Evolutionary conservation across 2,113 vertebrate species (phyloP).

Genomic region (Elephantulus edwardii): DNA sequence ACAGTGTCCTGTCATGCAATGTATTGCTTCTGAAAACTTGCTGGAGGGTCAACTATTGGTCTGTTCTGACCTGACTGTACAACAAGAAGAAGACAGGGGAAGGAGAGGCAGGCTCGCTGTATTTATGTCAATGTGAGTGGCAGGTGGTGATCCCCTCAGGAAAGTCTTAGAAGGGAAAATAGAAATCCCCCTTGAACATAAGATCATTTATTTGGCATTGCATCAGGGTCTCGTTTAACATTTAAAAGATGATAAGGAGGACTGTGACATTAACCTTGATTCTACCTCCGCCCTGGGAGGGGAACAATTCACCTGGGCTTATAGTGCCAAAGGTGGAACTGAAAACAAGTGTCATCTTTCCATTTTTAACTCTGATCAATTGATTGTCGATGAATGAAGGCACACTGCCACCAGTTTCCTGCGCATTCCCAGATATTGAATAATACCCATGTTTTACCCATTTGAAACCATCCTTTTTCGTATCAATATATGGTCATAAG

Average conservation of each 20-base stretch:
- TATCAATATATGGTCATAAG: neutral
- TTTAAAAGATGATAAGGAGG: neutral
- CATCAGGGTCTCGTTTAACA: neutral
- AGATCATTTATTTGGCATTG: neutral
- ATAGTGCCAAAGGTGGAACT: neutral
- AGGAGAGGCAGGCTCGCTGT: fast-evolving
- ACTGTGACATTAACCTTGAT: neutral
- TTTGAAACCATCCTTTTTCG: neutral
- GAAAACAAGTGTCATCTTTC: slow-evolving; percentile 16
- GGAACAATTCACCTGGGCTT: neutral
- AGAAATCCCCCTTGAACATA: neutral
- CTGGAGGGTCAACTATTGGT: too few relatives aligned
- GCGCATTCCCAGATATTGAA: neutral
- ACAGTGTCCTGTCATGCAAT: too few relatives aligned
- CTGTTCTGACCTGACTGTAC: too few relatives aligned
- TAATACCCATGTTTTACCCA: neutral
- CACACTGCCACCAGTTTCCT: neutral
- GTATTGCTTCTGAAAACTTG: too few relatives aligned
- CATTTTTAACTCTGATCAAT: slow-evolving; percentile 22
- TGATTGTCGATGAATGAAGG: slow-evolving; percentile 22
- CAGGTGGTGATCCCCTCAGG: neutral
- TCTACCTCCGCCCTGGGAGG: neutral
- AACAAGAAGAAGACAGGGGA: too few relatives aligned
- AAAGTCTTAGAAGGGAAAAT: neutral
- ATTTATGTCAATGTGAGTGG: neutral